Percentiles rank a stretch among this genome's conserved stretches.
These are phyloP conservation scores for Pollimyrus isidori DNA, from an alignment of 2,113 vertebrate genomes.

Conservation along the genomic window DNA sequence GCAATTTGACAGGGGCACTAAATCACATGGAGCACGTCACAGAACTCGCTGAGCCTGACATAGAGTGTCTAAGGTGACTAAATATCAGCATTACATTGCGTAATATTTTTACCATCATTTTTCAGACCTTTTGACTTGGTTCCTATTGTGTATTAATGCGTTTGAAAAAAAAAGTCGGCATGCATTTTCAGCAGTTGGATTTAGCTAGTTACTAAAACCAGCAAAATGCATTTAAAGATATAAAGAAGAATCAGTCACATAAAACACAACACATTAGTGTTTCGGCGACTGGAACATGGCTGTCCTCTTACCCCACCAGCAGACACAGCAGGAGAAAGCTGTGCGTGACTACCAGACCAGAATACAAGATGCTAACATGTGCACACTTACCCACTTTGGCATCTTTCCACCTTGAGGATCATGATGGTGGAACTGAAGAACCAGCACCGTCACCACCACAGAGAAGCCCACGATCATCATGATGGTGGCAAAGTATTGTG, in stretches of 20 bases:
- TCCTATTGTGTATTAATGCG: background rate
- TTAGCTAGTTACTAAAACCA: background rate
- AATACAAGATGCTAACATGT: background rate
- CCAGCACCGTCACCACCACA: conserved; percentile 79
- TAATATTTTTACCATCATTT: background rate
- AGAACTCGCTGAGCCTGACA: background rate
- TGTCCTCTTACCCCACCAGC: background rate
- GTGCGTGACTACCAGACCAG: background rate
- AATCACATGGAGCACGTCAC: background rate
- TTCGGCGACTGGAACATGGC: background rate
- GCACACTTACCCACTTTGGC: conserved; percentile 74
- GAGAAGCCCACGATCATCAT: conserved; percentile 86
- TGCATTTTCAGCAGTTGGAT: background rate
- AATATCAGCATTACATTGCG: background rate
- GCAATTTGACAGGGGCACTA: background rate
- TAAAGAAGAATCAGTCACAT: background rate
- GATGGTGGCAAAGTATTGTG: conserved; percentile 83
- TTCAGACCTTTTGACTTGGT: background rate
- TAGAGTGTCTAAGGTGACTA: background rate
- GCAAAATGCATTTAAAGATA: background rate
- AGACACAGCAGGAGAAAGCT: background rate
- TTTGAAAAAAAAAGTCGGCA: background rate
- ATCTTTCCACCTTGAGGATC: conserved; percentile 82
- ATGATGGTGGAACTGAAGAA: conserved; percentile 83
- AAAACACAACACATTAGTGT: background rate